phyloP scores from a whole-genome alignment of 2,113 vertebrate genomes.

The Chionodraco myersi region DNA sequence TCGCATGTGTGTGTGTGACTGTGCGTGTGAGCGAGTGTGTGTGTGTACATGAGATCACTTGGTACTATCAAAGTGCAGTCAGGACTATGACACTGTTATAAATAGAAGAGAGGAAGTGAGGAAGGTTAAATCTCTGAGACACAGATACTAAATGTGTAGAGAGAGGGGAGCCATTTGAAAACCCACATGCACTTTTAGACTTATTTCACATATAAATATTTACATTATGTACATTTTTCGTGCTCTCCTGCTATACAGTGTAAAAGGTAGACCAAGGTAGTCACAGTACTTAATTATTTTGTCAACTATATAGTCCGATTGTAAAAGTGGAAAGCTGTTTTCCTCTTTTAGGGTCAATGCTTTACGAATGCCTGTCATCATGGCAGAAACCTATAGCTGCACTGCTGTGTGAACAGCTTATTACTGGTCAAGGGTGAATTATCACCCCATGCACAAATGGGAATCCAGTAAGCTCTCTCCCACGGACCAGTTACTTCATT shows the following conservation, averaged over 20 bases:
- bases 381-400: slow-evolving; percentile 21
- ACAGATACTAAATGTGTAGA: slow-evolving; percentile 64
- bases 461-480: slow-evolving; percentile 44
- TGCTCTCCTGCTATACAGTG: background rate
- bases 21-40: slow-evolving; percentile 60
- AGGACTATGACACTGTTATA: slow-evolving; percentile 82
- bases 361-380: background rate
- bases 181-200: slow-evolving; percentile 29
- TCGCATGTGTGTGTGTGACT: slow-evolving; percentile 19
- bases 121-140: slow-evolving; percentile 77
- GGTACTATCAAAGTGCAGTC: slow-evolving; percentile 80
- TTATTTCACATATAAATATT: background rate
- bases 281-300: background rate
- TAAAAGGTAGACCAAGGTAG: background rate
- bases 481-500: slow-evolving; percentile 32
- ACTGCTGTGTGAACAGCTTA: slow-evolving; percentile 45
- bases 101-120: slow-evolving; percentile 82
- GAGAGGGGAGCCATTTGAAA: slow-evolving; percentile 59
- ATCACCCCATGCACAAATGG: slow-evolving; percentile 46
- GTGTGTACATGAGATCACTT: slow-evolving; percentile 82
- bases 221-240: background rate
- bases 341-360: background rate
- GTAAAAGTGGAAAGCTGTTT: slow-evolving; percentile 13
- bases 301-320: slow-evolving; percentile 2
- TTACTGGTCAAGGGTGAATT: slow-evolving; percentile 68